Conservation (phyloP, 92 coral and sea anemone species). For the Scolanthus callimorphus region DNA sequence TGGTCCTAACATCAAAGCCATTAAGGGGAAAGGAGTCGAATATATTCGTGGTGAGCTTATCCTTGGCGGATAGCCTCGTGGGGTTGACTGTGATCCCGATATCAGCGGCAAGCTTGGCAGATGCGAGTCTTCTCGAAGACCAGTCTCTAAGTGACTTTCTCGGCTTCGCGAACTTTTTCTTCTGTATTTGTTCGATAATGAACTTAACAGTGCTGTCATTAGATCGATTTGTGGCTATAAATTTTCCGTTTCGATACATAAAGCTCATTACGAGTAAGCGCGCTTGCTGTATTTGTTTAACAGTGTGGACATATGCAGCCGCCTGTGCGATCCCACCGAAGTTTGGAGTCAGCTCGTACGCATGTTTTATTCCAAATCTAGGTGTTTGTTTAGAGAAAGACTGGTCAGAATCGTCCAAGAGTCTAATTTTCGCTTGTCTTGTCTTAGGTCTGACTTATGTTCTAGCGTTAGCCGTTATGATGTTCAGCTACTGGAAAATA, state of each 20-base stretch:
- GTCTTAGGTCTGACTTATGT: constrained; percentile 50
- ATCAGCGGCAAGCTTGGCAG: constrained; percentile 25
- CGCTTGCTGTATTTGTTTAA: constrained; percentile 12
- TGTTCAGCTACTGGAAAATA: constrained; percentile 38
- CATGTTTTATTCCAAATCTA: constrained; percentile 50
- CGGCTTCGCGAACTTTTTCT: constrained; percentile 46
- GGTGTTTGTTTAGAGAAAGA: constrained; percentile 31
- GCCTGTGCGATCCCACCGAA: constrained; percentile 43
- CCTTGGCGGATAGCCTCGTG: constrained; percentile 43
- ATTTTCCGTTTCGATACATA: constrained; percentile 40
- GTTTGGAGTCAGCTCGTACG: constrained; percentile 58
- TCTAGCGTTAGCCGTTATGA: constrained; percentile 36
- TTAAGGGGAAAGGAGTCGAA: constrained; percentile 37
- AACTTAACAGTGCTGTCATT: constrained; percentile 41
- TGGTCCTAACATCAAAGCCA: constrained; percentile 20
- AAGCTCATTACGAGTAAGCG: constrained; percentile 16
- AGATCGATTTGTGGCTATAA: constrained; percentile 57
- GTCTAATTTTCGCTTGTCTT: constrained; percentile 27
- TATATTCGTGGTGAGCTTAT: constrained; percentile 35
- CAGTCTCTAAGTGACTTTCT: constrained; percentile 4
- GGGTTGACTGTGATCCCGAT: constrained; percentile 38
- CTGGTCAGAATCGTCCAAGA: constrained; percentile 26
- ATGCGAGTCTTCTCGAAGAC: background rate
- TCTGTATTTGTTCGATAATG: constrained; percentile 59
- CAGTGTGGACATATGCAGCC: constrained; percentile 41